Percentiles rank a stretch among this genome's conserved stretches.
phyloP scores from a whole-genome alignment of 1,140 invertebrate species.

The Trichonephila clavipes region DNA sequence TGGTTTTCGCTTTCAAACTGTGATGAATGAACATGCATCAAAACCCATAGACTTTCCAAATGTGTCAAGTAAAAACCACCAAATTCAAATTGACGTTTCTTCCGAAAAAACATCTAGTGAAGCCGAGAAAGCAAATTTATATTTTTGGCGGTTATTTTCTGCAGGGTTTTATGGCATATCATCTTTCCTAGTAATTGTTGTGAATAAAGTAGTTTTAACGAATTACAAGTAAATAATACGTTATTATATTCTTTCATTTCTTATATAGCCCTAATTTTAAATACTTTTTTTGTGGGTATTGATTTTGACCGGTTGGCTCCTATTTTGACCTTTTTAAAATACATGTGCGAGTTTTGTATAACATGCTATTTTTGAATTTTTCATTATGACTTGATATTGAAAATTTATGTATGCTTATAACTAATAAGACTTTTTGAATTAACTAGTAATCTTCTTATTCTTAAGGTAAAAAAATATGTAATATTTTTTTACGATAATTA shows the following conservation, averaged over 20 bases:
- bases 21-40: constrained; percentile 45
- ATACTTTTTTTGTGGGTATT: too few species aligned
- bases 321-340: too few species aligned
- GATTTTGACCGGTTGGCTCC: too few species aligned
- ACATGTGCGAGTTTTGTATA: too few species aligned
- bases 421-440: too few species aligned
- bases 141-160: constrained; percentile 81
- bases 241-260: not conserved
- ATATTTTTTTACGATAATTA: too few species aligned
- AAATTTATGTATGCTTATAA: too few species aligned
- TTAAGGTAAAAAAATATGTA: too few species aligned
- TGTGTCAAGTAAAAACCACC: constrained; percentile 41
- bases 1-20: not conserved
- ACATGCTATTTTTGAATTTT: too few species aligned
- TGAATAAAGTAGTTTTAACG: constrained; percentile 97
- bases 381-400: too few species aligned
- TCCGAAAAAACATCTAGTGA: not conserved
- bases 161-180: constrained; percentile 93
- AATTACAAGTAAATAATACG: constrained; percentile 83
- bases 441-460: too few species aligned
- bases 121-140: constrained; percentile 28
- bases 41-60: constrained; percentile 52
- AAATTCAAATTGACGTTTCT: constrained; percentile 19
- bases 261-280: too few species aligned
- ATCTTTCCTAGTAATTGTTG: constrained; percentile 96